These are phyloP conservation scores for Ormyrus rosae DNA, from an alignment of 2,888 invertebrate species.

Conservation along the genomic window DNA sequence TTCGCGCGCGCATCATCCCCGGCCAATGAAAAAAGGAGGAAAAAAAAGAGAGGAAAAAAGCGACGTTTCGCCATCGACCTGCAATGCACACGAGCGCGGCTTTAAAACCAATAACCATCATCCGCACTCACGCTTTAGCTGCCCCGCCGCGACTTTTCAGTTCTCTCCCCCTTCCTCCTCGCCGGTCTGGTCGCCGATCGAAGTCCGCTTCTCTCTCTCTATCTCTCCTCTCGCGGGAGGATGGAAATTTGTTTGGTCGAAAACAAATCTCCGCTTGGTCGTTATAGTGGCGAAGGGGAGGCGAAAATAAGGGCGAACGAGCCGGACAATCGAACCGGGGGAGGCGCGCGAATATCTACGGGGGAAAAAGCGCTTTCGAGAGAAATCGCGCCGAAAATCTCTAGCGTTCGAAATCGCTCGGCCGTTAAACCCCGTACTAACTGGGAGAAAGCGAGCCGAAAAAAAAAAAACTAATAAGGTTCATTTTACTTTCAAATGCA, in stretches of 20 bases:
- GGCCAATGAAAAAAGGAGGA: background rate
- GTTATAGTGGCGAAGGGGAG: background rate
- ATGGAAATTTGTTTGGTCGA: constrained; percentile 52
- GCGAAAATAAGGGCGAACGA: constrained; percentile 38
- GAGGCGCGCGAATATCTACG: background rate
- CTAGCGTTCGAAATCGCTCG: constrained; percentile 8
- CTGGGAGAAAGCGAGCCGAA: background rate
- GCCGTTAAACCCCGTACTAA: constrained; percentile 4
- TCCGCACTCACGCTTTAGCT: constrained; percentile 26
- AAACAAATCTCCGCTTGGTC: constrained; percentile 52
- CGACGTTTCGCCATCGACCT: constrained; percentile 8
- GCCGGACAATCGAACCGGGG: background rate
- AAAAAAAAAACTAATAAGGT: no score
- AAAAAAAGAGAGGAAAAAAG: constrained; percentile 1
- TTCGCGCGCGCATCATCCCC: background rate
- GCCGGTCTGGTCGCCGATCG: background rate
- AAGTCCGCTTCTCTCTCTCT: background rate
- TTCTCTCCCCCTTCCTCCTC: background rate
- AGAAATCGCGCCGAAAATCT: constrained; percentile 48
- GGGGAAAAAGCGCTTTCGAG: constrained; percentile 31
- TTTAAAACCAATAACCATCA: constrained; percentile 55
- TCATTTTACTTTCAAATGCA: no score
- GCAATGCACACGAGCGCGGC: constrained; percentile 18
- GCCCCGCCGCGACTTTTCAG: constrained; percentile 35
- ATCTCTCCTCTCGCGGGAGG: background rate